Base-by-base conservation (phyloP, 2,888 invertebrate species). In the Meloe dianella region DNA sequence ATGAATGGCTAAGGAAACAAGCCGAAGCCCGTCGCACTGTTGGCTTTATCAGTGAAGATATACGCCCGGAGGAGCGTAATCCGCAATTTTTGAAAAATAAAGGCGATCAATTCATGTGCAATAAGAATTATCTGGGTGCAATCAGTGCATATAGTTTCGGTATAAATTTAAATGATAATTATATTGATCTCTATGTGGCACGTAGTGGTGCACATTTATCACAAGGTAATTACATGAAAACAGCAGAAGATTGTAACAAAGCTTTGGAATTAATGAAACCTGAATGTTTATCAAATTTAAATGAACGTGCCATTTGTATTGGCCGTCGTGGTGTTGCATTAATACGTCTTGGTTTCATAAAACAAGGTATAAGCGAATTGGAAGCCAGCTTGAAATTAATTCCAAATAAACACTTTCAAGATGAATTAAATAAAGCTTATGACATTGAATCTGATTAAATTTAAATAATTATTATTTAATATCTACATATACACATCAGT, bases 141-240 rank as follows among this genome's bases (percentile, higher is more conserved):
- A 86, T 95, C 60, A 94, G 92, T 78, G 95, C 94, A 9, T 95
- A 92, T 78, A 87, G 89, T 32, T 92, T 92, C 79, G 95, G 92
- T 1, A 90, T 95, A 64, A 88, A 90, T 71, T 82, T 94, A 22
- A 90, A 91, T 41, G 88, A 90, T 61, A 90, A 91, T 75, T 86
- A 92, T 81, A 89, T 91, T 0, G 89, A 90, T 77, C 85, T 95
- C 59, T 94, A 89, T 80, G 88, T 92, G 0, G 92, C 91, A 73
- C 86, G 95, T 79, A 91, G 94, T 0, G 91, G 91, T 35, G 92
- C 93, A n/a, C 94, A 95, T 79, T 89, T 93, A 66, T 89, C 89
- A 20, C 29, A 35, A 70, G 90, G 89, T 57, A 95, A 95, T 84
- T 91, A 90, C 75, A 87, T 90, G 76, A 92, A 80, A 73, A 74